Base-by-base conservation (phyloP, 2,113 vertebrate species). In the Hepsetus odoe region DNA sequence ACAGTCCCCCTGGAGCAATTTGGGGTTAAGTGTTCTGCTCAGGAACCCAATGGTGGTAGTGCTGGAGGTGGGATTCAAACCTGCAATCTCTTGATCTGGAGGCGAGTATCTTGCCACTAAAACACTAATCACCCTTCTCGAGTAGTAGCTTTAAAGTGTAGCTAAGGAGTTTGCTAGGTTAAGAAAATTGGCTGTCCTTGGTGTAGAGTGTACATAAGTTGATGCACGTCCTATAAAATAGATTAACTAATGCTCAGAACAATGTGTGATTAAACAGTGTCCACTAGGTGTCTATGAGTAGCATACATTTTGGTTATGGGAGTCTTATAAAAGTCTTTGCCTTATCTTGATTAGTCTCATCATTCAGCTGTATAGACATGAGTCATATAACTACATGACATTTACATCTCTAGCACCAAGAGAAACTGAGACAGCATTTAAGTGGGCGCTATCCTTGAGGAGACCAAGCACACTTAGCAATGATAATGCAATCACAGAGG, bases 401-500 rank as follows among this genome's bases (percentile, higher is more conserved):
- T 80, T 83, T 72, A 55, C 58, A 72, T 77, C 66, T 77, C 55
- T 20, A 65, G 38, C 55, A 59, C 72, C 32, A 35, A 32, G 26
- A 72, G 72, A 83, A 65, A 83, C 28, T 3, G 12, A 75, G 77
- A 64, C 59, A 42, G 28, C 53, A 70, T 58, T 79, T 64, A 80
- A 69, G 53, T 70, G 74, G 62, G 58, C 55, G 30, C 69, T 80
- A 80, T 83, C 61, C 78, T 80, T 26, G 42, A 44, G 64, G 30
- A 86, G 78, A 80, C 82, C 87, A 90, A 87, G 88, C 89, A 91
- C 90, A 90, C 89, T 91, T 88, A 85, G 83, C 64, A 69, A 74
- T 83, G 83, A 84, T 91, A 91, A 92, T 85, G 87, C 84, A 91
- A 93, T 92, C 88, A 88, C 61, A 83, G 80, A 87, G 58, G 3